These are phyloP conservation scores for Microplitis deprimator DNA, from an alignment of 2,888 invertebrate species.

Conservation along the genomic window DNA sequence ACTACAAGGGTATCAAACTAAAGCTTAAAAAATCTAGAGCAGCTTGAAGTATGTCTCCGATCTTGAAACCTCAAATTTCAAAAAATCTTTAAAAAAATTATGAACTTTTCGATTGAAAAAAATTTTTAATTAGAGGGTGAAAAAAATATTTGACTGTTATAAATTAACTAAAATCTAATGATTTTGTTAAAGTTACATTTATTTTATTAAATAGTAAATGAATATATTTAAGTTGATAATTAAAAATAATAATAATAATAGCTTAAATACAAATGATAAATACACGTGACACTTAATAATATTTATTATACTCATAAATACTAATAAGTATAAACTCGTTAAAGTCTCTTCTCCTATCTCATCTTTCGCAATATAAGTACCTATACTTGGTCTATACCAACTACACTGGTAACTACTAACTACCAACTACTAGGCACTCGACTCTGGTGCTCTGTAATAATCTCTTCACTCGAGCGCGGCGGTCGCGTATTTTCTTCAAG, in stretches of 20 bases:
- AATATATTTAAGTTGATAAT: too few relatives aligned
- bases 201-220: too few relatives aligned
- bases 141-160: too few relatives aligned
- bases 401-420: neutral
- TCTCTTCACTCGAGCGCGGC: constrained; percentile 5
- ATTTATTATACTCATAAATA: constrained; percentile 15
- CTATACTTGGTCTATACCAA: neutral
- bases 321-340: constrained; percentile 11
- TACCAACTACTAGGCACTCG: neutral
- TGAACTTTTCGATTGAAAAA: too few relatives aligned
- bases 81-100: too few relatives aligned
- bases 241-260: neutral
- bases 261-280: constrained; percentile 9
- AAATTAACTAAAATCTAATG: too few relatives aligned
- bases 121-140: too few relatives aligned
- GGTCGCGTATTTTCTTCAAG: constrained; percentile 35
- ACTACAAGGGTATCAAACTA: too few relatives aligned
- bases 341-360: neutral
- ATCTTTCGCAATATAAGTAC: constrained; percentile 5
- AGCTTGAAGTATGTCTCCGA: too few relatives aligned
- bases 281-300: constrained; percentile 4
- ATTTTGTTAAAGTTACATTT: too few relatives aligned
- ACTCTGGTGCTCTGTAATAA: constrained; percentile 2
- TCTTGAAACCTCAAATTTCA: too few relatives aligned
- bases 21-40: too few relatives aligned